These are phyloP conservation scores for Peribatodes rhomboidaria DNA, from an alignment of 2,888 invertebrate genomes.

Conservation along the genomic window DNA sequence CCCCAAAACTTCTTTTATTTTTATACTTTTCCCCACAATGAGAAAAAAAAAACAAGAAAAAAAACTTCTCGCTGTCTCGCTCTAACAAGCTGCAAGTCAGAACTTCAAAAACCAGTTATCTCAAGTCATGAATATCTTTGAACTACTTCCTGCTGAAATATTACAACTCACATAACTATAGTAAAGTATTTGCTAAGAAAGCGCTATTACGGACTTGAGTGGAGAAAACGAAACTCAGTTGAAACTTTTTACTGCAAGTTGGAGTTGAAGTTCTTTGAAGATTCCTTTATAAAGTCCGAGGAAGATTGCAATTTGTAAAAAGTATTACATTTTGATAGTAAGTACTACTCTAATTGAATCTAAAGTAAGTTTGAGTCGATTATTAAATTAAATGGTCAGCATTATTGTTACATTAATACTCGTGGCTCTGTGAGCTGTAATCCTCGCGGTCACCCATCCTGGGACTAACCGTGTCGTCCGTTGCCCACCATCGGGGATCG, in stretches of 20 bases:
- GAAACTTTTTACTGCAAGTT: slow-evolving; percentile 19
- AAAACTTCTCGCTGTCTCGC: not conserved
- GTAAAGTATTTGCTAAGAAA: slow-evolving; percentile 31
- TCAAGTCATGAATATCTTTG: slow-evolving; percentile 29
- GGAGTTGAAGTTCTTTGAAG: slow-evolving; percentile 23
- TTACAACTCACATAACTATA: slow-evolving; percentile 14
- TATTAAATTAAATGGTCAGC: too few relatives aligned
- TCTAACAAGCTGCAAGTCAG: not conserved
- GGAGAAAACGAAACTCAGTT: slow-evolving; percentile 16
- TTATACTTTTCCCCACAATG: too few relatives aligned
- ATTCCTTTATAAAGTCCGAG: slow-evolving; percentile 14
- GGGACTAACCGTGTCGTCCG: too few relatives aligned
- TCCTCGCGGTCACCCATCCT: too few relatives aligned
- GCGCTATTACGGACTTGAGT: slow-evolving; percentile 24
- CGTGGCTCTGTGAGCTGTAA: too few relatives aligned
- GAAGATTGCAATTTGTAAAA: not conserved
- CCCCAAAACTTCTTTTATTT: too few relatives aligned
- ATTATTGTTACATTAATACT: too few relatives aligned
- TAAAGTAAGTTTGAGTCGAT: not conserved
- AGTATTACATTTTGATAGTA: not conserved
- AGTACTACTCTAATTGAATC: not conserved
- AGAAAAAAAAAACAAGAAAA: not conserved
- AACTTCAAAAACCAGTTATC: slow-evolving; percentile 15
- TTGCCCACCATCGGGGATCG: too few relatives aligned
- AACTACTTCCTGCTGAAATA: slow-evolving; percentile 22